Evolutionary conservation across 2,888 invertebrate genomes (phyloP).

Genomic region (Xestia ashworthii): DNA sequence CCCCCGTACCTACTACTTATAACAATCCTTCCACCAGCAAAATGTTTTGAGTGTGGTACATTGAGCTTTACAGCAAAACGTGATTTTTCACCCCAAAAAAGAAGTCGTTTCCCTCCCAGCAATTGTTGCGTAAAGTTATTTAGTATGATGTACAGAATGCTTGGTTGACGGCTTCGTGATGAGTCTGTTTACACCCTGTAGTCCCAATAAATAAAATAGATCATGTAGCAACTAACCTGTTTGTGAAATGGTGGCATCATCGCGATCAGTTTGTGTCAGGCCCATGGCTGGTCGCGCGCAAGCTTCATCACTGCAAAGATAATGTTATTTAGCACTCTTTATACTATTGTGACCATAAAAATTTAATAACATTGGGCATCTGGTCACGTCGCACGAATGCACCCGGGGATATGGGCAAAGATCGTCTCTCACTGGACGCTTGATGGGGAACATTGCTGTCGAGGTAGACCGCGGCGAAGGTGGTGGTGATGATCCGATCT

Average conservation of each 20-base stretch:
- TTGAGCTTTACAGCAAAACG: too few species aligned
- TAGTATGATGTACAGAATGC: too few species aligned
- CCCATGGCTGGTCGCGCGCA: conserved; percentile 87
- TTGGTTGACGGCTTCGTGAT: too few species aligned
- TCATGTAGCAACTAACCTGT: conserved; percentile 71
- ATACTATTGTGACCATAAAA: background rate
- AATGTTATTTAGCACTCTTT: conserved; percentile 5
- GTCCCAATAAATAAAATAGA: background rate
- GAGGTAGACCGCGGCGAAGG: background rate
- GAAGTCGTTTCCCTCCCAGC: too few species aligned
- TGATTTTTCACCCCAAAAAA: too few species aligned
- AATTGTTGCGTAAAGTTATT: too few species aligned
- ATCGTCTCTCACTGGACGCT: background rate
- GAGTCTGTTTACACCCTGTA: too few species aligned
- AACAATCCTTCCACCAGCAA: too few species aligned
- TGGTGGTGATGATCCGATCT: background rate
- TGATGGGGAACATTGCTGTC: too few species aligned
- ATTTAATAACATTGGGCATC: background rate
- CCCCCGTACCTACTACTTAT: too few species aligned
- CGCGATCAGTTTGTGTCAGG: conserved; percentile 81
- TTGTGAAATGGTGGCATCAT: conserved; percentile 77
- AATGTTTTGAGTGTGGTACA: too few species aligned
- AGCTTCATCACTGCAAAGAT: conserved; percentile 85
- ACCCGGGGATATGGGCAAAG: background rate
- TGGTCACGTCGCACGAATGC: background rate